Conservation (phyloP, 2,888 invertebrate genomes). For the Macaria notata region DNA sequence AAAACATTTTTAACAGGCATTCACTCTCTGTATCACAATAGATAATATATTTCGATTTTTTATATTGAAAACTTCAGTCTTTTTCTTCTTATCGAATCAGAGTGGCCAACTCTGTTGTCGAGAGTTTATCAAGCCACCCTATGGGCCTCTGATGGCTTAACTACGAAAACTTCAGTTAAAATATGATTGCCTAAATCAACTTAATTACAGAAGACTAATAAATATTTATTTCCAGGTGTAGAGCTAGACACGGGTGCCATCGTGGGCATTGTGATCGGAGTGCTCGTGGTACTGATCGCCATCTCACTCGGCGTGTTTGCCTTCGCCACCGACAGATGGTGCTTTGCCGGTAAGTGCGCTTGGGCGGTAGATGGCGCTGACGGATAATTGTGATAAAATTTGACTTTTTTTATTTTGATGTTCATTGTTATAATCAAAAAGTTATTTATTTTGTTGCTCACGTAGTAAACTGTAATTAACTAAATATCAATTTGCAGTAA, state of each 20-base stretch:
- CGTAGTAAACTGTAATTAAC: too few relatives aligned
- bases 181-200: too few relatives aligned
- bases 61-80: too few relatives aligned
- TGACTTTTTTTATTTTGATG: background rate
- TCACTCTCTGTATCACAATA: too few relatives aligned
- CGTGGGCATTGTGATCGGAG: constrained; percentile 88
- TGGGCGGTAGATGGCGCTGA: background rate
- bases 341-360: constrained; percentile 89
- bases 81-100: too few relatives aligned
- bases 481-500: background rate
- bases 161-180: too few relatives aligned
- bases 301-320: constrained; percentile 87
- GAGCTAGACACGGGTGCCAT: constrained; percentile 89
- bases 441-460: background rate
- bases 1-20: too few relatives aligned
- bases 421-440: background rate
- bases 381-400: background rate
- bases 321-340: constrained; percentile 91
- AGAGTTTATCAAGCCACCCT: too few relatives aligned
- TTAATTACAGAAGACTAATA: too few relatives aligned
- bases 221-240: constrained; percentile 72
- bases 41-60: too few relatives aligned
- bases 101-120: too few relatives aligned
- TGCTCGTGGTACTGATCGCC: constrained; percentile 84
- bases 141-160: too few relatives aligned